Base-by-base conservation (phyloP, 2,113 vertebrate species). In the Bos javanicus region DNA sequence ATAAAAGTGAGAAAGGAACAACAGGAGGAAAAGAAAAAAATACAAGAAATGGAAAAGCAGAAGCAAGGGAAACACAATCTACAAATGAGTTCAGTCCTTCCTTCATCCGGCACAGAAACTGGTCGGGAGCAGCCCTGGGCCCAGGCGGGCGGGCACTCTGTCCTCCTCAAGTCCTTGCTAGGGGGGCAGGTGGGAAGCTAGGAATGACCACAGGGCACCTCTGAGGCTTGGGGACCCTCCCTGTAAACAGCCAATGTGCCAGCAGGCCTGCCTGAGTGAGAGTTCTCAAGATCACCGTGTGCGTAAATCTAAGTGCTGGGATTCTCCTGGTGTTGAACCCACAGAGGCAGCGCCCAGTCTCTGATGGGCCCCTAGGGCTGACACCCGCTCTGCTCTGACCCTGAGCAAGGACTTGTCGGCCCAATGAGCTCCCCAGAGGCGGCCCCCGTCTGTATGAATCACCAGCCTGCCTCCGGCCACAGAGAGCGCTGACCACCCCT, bases 31-130 rank as follows among this genome's bases (percentile, higher is more conserved):
- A 98, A 88, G 96, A 97, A 98, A 97, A 96, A 98, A 98, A 98
- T 97, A 98, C 98, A 97, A 98, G 98, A 98, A 98, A 98, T 98
- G 98, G 98, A 99, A 74, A 98, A 98, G 99, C 98, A 98, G 99
- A 98, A 99, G 99, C 98, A 98, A 98, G 97, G 98, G 98, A 96
- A 98, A 98, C 97, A 97, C 96, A 98, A 97, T 99, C 98, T 99
- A 98, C 98, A 98, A 97, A 98, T 98, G 99, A 98, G 96, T 97
- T 93, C 98, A 98, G 98, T 98, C 98, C 98, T 97, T 98, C 98
- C 98, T 97, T 98, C 88, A 82, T 86, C 64, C 95, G 97, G 98
- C 98, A 99, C 19, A 87, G 98, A 84, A 91, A 98, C 97, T 71
- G 96, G 97, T 71, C 90, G 87, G 98, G 98, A 98, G 96, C 93